Conservation (phyloP, 2,113 vertebrate genomes). For the Erythrocebus patas region DNA sequence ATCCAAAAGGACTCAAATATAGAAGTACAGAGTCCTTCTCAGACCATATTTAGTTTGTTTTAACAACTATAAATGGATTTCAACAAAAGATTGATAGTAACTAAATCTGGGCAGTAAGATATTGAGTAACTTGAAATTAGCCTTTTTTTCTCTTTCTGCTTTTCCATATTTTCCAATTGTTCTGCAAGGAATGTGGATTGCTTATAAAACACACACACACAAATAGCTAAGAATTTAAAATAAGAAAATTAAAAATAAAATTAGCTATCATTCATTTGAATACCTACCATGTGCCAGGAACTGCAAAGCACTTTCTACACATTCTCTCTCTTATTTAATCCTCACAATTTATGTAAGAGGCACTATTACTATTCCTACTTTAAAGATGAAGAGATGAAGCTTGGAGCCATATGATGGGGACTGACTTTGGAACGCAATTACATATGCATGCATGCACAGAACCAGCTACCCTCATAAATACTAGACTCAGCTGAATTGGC, state of each 20-base stretch:
- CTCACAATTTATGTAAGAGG: background rate
- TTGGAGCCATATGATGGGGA: background rate
- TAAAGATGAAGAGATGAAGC: constrained; percentile 20
- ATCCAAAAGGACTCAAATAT: too few relatives aligned
- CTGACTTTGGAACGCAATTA: background rate
- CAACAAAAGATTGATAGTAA: background rate
- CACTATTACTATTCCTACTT: background rate
- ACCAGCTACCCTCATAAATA: background rate
- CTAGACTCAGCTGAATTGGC: background rate
- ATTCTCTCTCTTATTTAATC: background rate
- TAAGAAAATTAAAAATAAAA: background rate
- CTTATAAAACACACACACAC: constrained; percentile 1
- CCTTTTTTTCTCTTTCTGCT: constrained; percentile 4
- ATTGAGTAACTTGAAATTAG: background rate
- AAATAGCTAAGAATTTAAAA: background rate
- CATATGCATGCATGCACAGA: background rate
- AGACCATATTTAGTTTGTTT: too few relatives aligned
- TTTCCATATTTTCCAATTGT: background rate
- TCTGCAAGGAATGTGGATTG: constrained; percentile 4
- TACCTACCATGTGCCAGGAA: background rate
- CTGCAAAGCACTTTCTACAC: background rate
- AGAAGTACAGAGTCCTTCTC: too few relatives aligned
- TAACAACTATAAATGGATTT: background rate
- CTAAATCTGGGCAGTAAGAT: background rate
- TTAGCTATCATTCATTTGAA: background rate